Percentiles rank a stretch among this genome's conserved stretches.
These are phyloP conservation scores for Rhinophrynus dorsalis DNA, from an alignment of 2,797 vertebrate genomes.

Conservation along the genomic window DNA sequence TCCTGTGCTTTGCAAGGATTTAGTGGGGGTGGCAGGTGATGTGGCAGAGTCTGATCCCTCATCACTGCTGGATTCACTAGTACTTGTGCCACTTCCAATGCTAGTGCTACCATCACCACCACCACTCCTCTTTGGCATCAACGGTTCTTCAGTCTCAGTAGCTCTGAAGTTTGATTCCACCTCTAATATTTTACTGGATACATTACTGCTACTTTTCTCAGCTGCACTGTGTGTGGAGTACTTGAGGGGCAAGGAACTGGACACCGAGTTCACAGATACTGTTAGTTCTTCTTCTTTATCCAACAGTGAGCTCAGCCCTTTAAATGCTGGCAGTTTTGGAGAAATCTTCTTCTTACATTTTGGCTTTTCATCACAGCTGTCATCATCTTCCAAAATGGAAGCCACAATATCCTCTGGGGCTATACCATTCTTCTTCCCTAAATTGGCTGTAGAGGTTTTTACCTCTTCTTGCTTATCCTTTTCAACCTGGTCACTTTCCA, in stretches of 20 bases:
- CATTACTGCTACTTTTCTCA: background rate
- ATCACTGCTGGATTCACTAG: constrained; percentile 5
- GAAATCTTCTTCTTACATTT: constrained; percentile 52
- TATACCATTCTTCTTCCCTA: constrained; percentile 28
- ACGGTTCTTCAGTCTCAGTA: background rate
- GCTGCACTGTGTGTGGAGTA: background rate
- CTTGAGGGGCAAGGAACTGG: background rate
- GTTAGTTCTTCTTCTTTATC: constrained; percentile 17
- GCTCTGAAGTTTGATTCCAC: background rate
- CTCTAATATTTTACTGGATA: constrained; percentile 30
- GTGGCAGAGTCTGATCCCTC: background rate
- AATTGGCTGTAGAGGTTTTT: background rate
- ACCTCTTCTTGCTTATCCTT: background rate
- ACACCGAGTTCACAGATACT: background rate
- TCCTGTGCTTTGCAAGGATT: background rate
- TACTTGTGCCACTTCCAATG: background rate
- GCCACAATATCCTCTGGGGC: constrained; percentile 83
- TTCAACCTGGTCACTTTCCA: constrained; percentile 19
- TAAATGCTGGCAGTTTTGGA: constrained; percentile 75
- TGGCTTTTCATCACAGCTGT: constrained; percentile 59
- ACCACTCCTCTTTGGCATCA: no score
- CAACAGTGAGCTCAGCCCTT: constrained; percentile 72
- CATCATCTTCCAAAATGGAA: constrained; percentile 70
- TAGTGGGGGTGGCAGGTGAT: background rate
- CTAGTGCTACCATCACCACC: no score